A percentile compares a stretch with the other conserved stretches of the same genome.
Conservation (phyloP, 2,113 vertebrate species). For the Copsychus sechellarum region DNA sequence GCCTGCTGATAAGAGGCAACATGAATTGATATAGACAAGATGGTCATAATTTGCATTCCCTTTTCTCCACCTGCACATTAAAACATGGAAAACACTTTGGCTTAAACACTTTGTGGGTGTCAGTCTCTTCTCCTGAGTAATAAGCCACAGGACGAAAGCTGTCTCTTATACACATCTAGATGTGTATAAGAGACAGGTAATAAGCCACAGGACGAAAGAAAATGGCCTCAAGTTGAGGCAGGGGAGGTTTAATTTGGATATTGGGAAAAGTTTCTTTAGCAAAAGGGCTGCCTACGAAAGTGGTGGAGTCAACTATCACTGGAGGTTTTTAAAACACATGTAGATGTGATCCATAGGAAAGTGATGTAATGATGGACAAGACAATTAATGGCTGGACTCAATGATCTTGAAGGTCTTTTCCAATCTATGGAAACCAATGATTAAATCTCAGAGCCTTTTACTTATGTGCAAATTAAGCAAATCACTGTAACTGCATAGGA, state of each 20-base stretch:
- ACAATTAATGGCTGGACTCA: not conserved
- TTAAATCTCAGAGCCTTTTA: not conserved
- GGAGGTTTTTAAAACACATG: not conserved
- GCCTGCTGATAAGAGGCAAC: not conserved
- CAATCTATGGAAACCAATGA: not conserved
- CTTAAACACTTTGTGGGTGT: not conserved
- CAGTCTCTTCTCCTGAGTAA: not conserved
- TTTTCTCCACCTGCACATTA: not conserved
- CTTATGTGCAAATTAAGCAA: not conserved
- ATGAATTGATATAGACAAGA: not conserved
- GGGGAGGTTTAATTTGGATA: not conserved
- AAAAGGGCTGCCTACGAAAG: not conserved
- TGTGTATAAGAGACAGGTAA: too few species aligned
- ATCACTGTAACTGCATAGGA: not conserved
- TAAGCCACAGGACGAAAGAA: not conserved
- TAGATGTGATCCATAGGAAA: not conserved
- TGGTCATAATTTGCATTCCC: not conserved
- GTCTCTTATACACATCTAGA: too few species aligned
- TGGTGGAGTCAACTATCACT: rapidly evolving
- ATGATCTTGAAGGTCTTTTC: not conserved
- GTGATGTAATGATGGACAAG: not conserved
- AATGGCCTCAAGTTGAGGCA: not conserved
- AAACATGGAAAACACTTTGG: not conserved
- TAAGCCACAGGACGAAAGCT: not conserved
- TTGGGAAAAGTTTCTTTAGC: not conserved